Conservation (phyloP, 2,888 invertebrate genomes). For the Drosophila lacicola region DNA sequence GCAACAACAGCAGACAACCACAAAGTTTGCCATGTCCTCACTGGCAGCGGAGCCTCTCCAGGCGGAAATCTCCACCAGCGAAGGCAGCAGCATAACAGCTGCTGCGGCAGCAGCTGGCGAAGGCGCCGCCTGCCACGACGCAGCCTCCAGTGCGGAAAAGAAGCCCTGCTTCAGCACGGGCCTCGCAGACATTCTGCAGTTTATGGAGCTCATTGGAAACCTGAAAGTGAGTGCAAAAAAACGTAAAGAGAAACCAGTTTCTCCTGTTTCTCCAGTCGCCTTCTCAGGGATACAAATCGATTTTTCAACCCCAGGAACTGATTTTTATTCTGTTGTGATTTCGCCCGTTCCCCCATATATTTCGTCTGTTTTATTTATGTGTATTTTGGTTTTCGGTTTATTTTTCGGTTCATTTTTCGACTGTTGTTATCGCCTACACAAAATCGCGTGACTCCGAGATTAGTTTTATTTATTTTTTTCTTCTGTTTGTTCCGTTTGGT, state of each 20-base stretch:
- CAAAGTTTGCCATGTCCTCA: slow-evolving; percentile 81
- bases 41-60: slow-evolving; percentile 79
- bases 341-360: slow-evolving; percentile 19
- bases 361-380: slow-evolving; percentile 1
- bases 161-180: slow-evolving; percentile 83
- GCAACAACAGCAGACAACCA: slow-evolving; percentile 76
- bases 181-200: slow-evolving; percentile 86
- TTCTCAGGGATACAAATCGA: slow-evolving; percentile 49
- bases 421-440: slow-evolving; percentile 23
- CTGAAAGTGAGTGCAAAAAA: slow-evolving; percentile 87
- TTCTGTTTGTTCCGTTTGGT: slow-evolving; percentile 13
- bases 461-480: slow-evolving; percentile 7
- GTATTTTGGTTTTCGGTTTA: neutral
- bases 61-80: slow-evolving; percentile 51
- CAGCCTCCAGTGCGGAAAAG: slow-evolving; percentile 59
- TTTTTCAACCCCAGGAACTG: slow-evolving; percentile 49
- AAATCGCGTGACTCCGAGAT: slow-evolving; percentile 53
- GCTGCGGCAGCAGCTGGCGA: slow-evolving; percentile 38
- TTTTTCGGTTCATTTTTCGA: neutral
- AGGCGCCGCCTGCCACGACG: slow-evolving; percentile 56
- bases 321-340: slow-evolving; percentile 30
- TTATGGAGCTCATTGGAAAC: slow-evolving; percentile 90
- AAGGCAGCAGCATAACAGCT: slow-evolving; percentile 31
- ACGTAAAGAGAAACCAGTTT: slow-evolving; percentile 30
- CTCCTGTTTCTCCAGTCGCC: neutral